Percentiles rank a stretch among this genome's conserved stretches.
Evolutionary conservation across 2,888 invertebrate genomes (phyloP).

Genomic region (Bellardia bayeri): DNA sequence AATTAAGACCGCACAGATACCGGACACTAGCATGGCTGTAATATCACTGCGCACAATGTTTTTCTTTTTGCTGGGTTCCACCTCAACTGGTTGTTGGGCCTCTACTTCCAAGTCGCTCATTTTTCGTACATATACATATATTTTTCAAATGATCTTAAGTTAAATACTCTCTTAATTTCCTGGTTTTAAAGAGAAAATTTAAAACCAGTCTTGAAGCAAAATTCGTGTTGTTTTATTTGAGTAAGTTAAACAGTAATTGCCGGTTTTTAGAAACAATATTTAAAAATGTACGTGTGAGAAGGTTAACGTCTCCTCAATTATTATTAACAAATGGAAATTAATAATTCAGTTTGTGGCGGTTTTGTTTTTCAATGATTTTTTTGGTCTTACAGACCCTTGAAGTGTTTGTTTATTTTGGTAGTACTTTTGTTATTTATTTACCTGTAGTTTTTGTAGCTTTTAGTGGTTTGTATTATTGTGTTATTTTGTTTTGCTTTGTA

Average conservation of each 20-base stretch:
- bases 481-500: background rate
- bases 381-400: constrained; percentile 11
- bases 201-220: background rate
- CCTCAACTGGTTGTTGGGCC: constrained; percentile 40
- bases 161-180: background rate
- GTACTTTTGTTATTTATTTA: constrained; percentile 21
- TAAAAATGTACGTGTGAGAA: constrained; percentile 17
- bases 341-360: background rate
- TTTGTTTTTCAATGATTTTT: background rate
- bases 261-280: background rate
- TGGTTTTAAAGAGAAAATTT: constrained; percentile 14
- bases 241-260: background rate
- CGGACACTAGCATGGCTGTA: constrained; percentile 64
- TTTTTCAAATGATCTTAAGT: background rate
- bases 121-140: background rate
- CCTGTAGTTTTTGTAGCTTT: background rate
- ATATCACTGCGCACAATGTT: constrained; percentile 49
- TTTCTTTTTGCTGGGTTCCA: constrained; percentile 48
- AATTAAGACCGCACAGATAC: constrained; percentile 53
- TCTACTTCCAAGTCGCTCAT: constrained; percentile 56
- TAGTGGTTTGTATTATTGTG: background rate
- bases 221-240: background rate
- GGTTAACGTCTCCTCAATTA: constrained; percentile 35
- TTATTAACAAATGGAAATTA: constrained; percentile 29
- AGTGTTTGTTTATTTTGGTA: constrained; percentile 37